Conservation (phyloP, 2,888 invertebrate genomes). For the Actias luna region DNA sequence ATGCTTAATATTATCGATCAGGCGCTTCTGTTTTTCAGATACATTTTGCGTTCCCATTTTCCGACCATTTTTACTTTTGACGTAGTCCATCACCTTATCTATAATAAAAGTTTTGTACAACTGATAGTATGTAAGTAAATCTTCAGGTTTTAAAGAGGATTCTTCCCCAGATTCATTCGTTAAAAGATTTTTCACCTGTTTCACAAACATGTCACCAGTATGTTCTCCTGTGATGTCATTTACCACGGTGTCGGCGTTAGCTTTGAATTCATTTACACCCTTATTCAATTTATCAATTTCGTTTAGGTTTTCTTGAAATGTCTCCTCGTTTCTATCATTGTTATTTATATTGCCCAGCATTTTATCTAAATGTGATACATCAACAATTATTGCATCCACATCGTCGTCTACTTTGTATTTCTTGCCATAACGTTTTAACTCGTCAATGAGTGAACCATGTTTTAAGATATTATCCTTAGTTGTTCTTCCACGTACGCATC, state of each 20-base stretch:
- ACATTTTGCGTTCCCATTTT: not conserved
- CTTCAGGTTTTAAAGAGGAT: not conserved
- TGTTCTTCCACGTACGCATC: slow-evolving; percentile 15
- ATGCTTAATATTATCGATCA: slow-evolving; percentile 12
- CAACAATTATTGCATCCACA: slow-evolving; percentile 40
- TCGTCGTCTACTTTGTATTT: slow-evolving; percentile 39
- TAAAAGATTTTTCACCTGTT: not conserved
- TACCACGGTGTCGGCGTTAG: not conserved
- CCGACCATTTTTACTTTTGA: slow-evolving; percentile 1
- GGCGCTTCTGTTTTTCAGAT: slow-evolving; percentile 8
- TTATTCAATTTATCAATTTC: not conserved
- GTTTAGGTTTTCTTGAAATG: not conserved
- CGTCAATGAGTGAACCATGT: slow-evolving; percentile 13
- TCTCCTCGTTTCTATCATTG: not conserved
- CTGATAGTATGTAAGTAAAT: slow-evolving; percentile 13
- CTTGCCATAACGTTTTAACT: slow-evolving; percentile 26
- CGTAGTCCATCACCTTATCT: slow-evolving; percentile 11
- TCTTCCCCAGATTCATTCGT: not conserved
- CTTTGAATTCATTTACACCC: slow-evolving; percentile 9
- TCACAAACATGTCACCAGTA: not conserved
- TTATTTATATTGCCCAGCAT: not conserved
- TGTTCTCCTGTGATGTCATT: not conserved
- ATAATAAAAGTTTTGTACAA: slow-evolving; percentile 10
- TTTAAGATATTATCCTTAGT: slow-evolving; percentile 1
- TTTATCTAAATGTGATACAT: slow-evolving; percentile 10